Evolutionary conservation across 2,113 vertebrate genomes (phyloP), one percentile per base, ranked within the genome.

Genomic region (Caloenas nicobarica): DNA sequence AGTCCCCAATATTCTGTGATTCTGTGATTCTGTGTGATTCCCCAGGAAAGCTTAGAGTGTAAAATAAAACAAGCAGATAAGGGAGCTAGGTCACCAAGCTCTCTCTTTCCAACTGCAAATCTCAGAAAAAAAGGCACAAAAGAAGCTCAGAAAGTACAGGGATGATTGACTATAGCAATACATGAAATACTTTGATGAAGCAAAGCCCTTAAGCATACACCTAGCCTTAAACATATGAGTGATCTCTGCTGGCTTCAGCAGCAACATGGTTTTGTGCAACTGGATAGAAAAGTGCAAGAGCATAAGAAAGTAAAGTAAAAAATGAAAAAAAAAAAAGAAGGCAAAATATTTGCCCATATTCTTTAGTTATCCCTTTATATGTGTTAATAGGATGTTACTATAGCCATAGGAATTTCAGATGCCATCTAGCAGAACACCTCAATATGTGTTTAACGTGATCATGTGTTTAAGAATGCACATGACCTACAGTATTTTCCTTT

Each of bases 221-320:
- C 29, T 57, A 65, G 10, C 4, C 18, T 80, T 79, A 79, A 91
- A 24, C 9, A 15, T 8, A 26, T 15, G 13, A 36, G 26, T 17
- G 10, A 38, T 60, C 73, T 73, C 51, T n/a, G 9, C 19, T 76
- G 53, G 33, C 23, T 44, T 51, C 2, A 11, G 13, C 13, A 48
- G 11, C 62, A 66, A 40, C 15, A 19, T 26, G 50, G 11, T 16
- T 81, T 62, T 24, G 38, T 88, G 36, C 24, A 90, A 73, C 10
- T 24, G 14, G 9, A 53, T 53, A 53, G 2, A 42, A 93, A 71
- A 28, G 1, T 18, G 14, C 0, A 5, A n/a, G 19, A 36, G 1
- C 7, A 14, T 51, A 36, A 61, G 34, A 50, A 57, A 29, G 6
- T 60, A 31, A 86, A 73, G 1, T 34, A 19, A 61, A 77, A 89